phyloP scores from a whole-genome alignment of 2,888 invertebrate genomes.

The Hesperia comma region DNA sequence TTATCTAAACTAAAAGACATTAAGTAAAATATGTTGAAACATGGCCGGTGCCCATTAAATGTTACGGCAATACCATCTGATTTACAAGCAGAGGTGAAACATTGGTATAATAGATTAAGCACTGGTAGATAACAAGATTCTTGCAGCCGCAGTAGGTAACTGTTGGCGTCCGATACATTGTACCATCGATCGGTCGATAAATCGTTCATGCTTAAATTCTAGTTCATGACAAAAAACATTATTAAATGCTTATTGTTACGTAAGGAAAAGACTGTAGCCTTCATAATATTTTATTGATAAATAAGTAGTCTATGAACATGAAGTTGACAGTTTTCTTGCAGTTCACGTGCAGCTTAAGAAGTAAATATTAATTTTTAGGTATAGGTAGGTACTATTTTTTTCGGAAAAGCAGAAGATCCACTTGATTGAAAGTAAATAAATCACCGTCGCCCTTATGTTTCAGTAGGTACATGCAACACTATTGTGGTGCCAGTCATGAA shows the following conservation, averaged over 20 bases:
- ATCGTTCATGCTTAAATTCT: slow-evolving; percentile 4
- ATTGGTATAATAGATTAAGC: slow-evolving; percentile 9
- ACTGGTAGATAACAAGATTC: slow-evolving; percentile 1
- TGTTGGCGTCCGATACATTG: neutral
- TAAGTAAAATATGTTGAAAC: neutral
- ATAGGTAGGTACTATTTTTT: no score
- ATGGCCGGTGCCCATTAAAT: neutral
- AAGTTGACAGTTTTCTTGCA: no score
- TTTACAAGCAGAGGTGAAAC: slow-evolving; percentile 18
- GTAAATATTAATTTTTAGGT: no score
- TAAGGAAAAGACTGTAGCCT: no score
- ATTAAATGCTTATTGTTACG: neutral
- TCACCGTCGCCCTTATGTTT: no score
- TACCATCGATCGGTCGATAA: slow-evolving; percentile 1
- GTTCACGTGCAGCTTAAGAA: no score
- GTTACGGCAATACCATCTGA: slow-evolving; percentile 2
- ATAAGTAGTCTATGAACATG: no score
- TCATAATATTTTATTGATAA: neutral
- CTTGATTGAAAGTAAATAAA: no score
- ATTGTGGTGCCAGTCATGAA: no score
- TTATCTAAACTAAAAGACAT: neutral
- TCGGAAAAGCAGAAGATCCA: no score
- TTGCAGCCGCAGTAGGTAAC: neutral
- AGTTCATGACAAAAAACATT: neutral
- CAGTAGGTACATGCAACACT: no score